phyloP scores from a whole-genome alignment of 2,888 invertebrate genomes.

The Meghimatium bilineatum region DNA sequence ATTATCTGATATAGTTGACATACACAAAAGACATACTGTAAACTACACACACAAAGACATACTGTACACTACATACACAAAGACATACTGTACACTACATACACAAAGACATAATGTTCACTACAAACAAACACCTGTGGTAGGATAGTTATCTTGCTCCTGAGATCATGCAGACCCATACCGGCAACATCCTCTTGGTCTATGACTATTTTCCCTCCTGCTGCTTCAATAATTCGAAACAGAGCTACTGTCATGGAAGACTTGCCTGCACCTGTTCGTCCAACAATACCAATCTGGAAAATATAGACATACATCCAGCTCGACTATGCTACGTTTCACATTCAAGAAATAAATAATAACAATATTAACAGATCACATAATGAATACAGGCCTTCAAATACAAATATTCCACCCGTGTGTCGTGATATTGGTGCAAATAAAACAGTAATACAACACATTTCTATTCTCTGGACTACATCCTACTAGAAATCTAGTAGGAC shows the following conservation, averaged over 20 bases:
- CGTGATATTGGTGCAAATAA: too few relatives aligned
- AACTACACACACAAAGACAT: background rate
- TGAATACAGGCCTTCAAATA: too few relatives aligned
- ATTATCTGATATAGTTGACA: too few relatives aligned
- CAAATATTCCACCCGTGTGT: too few relatives aligned
- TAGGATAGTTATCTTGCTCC: constrained; percentile 90
- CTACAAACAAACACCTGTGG: constrained; percentile 81
- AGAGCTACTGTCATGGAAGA: constrained; percentile 45
- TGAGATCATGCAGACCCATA: constrained; percentile 84
- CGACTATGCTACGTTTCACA: background rate
- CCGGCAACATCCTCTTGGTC: constrained; percentile 21
- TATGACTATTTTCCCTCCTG: constrained; percentile 25
- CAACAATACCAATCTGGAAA: constrained; percentile 38
- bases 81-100: too few relatives aligned
- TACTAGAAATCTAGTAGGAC: too few relatives aligned
- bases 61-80: background rate
- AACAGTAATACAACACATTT: too few relatives aligned
- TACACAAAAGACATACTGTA: background rate
- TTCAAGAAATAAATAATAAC: background rate
- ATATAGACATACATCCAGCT: background rate
- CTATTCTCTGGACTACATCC: too few relatives aligned
- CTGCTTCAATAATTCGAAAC: constrained; percentile 33
- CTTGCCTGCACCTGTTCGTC: constrained; percentile 39
- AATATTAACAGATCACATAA: background rate
- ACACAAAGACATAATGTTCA: background rate